phyloP scores from a whole-genome alignment of 2,888 invertebrate species.

The Physocephala rufipes region DNA sequence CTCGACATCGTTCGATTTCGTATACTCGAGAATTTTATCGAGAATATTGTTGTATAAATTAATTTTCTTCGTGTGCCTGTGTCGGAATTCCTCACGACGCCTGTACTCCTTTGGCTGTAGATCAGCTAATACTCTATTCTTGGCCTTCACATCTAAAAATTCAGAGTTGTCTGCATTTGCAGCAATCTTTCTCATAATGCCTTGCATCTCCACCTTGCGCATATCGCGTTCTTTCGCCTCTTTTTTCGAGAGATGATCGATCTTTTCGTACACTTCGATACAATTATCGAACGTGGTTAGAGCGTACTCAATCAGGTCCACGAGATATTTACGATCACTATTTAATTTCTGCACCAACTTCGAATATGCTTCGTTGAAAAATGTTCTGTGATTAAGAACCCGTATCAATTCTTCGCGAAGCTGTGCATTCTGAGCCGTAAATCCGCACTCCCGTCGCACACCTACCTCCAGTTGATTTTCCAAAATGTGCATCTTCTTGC shows the following conservation, averaged over 20 bases:
- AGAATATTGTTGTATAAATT: conserved; percentile 59
- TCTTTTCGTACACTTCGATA: conserved; percentile 60
- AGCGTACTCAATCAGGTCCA: conserved; percentile 62
- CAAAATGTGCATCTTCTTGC: conserved; percentile 55
- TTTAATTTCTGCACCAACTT: conserved; percentile 60
- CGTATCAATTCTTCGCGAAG: conserved; percentile 57
- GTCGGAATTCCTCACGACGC: conserved; percentile 58
- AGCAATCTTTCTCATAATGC: conserved; percentile 58
- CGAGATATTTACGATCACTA: conserved; percentile 62
- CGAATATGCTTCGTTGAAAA: conserved; percentile 61
- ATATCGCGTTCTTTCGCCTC: conserved; percentile 56
- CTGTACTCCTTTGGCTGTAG: conserved; percentile 61
- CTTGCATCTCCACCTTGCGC: conserved; percentile 60
- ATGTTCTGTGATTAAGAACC: conserved; percentile 57
- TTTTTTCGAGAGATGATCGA: conserved; percentile 55
- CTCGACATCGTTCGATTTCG: conserved; percentile 53
- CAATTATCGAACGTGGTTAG: conserved; percentile 61
- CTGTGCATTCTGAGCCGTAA: conserved; percentile 57
- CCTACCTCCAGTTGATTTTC: conserved; percentile 62
- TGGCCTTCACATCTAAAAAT: conserved; percentile 58
- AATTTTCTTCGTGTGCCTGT: conserved; percentile 57
- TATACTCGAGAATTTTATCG: conserved; percentile 58
- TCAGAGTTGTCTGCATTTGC: conserved; percentile 56
- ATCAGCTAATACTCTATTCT: conserved; percentile 53
- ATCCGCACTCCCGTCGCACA: conserved; percentile 59